These are phyloP conservation scores for Rhorus exstirpatorius DNA, from an alignment of 2,888 invertebrate genomes.

Conservation along the genomic window DNA sequence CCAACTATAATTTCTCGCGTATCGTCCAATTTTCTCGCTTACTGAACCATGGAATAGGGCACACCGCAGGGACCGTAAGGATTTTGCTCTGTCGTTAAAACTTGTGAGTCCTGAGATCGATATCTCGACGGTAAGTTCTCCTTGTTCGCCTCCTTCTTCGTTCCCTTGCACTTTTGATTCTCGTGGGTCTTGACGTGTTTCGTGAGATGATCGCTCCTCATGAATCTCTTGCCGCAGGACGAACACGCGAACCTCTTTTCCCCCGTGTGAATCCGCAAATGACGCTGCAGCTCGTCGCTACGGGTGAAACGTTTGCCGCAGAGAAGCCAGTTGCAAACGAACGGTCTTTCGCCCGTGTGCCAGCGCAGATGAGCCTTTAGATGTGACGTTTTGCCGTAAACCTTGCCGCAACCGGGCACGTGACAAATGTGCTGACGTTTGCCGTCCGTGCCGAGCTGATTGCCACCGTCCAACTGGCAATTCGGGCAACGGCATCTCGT, in stretches of 20 bases:
- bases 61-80: constrained; percentile 53
- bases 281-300: constrained; percentile 94
- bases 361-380: constrained; percentile 96
- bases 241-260: constrained; percentile 96
- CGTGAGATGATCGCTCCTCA: constrained; percentile 96
- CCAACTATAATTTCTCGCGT: no score
- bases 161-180: constrained; percentile 88
- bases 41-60: constrained; percentile 67
- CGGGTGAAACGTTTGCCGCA: constrained; percentile 97
- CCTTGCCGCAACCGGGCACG: constrained; percentile 94
- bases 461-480: constrained; percentile 92
- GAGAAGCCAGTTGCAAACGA: constrained; percentile 95
- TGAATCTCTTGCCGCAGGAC: constrained; percentile 95
- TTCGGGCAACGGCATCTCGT: constrained; percentile 94
- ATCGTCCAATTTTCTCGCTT: no score
- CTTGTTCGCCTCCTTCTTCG: constrained; percentile 85
- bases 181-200: constrained; percentile 97
- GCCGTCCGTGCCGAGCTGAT: constrained; percentile 91
- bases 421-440: constrained; percentile 95
- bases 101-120: constrained; percentile 50
- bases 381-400: constrained; percentile 98
- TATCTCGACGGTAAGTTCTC: constrained; percentile 78
- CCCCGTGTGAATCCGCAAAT: constrained; percentile 95
- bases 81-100: constrained; percentile 56
- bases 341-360: constrained; percentile 97